Conservation (phyloP, 2,113 vertebrate species). For the Uria lomvia region DNA sequence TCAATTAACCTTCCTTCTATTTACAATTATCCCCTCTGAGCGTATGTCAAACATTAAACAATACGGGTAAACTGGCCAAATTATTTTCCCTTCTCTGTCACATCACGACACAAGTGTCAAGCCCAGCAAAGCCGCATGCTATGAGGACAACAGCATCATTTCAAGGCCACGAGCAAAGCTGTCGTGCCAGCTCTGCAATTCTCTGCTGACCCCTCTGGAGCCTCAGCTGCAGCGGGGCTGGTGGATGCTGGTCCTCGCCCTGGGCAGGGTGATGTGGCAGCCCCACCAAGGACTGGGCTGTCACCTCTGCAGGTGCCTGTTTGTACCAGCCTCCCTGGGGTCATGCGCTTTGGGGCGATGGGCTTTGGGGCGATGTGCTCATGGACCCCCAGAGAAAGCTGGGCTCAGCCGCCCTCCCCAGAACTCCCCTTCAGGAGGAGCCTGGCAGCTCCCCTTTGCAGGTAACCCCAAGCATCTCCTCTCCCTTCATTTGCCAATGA, state of each 20-base stretch:
- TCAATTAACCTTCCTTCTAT: neutral
- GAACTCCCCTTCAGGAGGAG: accelerated
- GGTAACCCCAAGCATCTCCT: accelerated
- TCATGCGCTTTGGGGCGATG: neutral
- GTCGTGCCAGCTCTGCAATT: neutral
- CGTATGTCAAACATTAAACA: neutral
- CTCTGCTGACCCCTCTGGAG: neutral
- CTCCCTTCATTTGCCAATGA: neutral
- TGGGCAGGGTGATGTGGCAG: accelerated
- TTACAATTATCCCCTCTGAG: neutral
- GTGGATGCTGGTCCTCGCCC: accelerated
- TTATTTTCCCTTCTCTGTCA: neutral
- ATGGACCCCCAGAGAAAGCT: neutral
- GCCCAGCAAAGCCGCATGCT: neutral
- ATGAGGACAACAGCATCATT: neutral
- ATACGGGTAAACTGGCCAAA: neutral
- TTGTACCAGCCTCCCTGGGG: neutral
- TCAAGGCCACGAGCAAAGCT: neutral
- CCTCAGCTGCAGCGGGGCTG: neutral
- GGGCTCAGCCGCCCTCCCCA: accelerated
- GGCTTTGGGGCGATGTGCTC: no score
- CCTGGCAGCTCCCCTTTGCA: neutral
- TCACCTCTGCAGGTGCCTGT: neutral
- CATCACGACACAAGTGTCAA: accelerated
- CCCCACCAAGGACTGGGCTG: accelerated